Conservation (phyloP, 2,797 vertebrate genomes). For the Pseudomugil tenellus region DNA sequence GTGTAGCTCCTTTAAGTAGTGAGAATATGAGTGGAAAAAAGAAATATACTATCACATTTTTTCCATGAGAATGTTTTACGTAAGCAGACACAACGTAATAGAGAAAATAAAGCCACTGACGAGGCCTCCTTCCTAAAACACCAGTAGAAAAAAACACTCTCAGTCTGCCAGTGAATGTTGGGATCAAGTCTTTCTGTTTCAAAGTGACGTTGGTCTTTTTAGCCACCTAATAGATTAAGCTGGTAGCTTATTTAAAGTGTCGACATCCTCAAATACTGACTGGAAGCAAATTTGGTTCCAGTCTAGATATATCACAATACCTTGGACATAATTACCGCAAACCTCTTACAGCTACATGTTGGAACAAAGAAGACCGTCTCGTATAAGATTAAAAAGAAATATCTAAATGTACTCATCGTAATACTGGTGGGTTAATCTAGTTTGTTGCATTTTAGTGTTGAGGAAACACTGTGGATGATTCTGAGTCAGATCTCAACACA, state of each 20-base stretch:
- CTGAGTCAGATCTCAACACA: neutral
- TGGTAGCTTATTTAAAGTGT: constrained; percentile 31
- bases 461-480: neutral
- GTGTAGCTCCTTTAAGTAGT: too few species aligned
- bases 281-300: neutral
- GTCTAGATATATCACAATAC: neutral
- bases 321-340: neutral
- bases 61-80: too few species aligned
- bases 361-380: neutral
- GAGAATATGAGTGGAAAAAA: too few species aligned
- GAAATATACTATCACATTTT: too few species aligned
- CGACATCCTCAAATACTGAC: neutral
- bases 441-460: neutral
- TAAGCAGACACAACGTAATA: too few species aligned
- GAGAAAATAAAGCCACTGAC: too few species aligned
- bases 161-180: neutral
- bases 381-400: neutral
- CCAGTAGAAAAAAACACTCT: too few species aligned
- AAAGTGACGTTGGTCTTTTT: constrained; percentile 14
- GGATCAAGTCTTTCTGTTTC: constrained; percentile 1
- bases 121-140: too few species aligned
- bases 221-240: constrained; percentile 29
- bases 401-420: neutral
- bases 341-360: accelerated
- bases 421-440: neutral